phyloP scores from a whole-genome alignment of 2,888 invertebrate genomes.

The Rhingia rostrata region DNA sequence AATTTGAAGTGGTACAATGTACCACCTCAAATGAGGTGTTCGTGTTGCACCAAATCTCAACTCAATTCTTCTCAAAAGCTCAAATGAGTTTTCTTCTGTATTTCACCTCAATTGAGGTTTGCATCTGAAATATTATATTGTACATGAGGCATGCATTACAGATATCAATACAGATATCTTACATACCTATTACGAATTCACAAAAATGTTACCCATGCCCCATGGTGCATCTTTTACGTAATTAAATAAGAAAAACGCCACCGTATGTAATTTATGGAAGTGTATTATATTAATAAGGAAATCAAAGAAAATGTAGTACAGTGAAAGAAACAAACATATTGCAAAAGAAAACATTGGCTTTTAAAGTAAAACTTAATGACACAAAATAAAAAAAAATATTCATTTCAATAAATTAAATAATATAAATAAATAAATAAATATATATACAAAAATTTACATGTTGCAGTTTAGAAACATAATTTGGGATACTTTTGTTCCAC shows the following conservation, averaged over 20 bases:
- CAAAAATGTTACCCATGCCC: no score
- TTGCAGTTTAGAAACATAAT: conserved; percentile 7
- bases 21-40: conserved; percentile 23
- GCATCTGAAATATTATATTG: not conserved
- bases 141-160: no score
- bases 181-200: no score
- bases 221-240: no score
- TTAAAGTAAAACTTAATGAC: no score
- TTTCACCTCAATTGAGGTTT: not conserved
- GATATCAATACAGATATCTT: no score
- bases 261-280: no score
- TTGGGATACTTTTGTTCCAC: conserved; percentile 6
- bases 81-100: not conserved
- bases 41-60: conserved; percentile 4
- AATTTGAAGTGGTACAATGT: conserved; percentile 23
- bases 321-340: no score
- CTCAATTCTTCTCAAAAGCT: not conserved
- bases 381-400: not conserved
- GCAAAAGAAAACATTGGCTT: no score
- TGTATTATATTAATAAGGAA: no score
- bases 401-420: not conserved
- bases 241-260: no score
- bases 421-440: not conserved
- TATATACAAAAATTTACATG: not conserved
- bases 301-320: no score